Evolutionary conservation across 2,113 vertebrate genomes (phyloP), one percentile per base, ranked within the genome.

Genomic region (Microtus richardsoni): DNA sequence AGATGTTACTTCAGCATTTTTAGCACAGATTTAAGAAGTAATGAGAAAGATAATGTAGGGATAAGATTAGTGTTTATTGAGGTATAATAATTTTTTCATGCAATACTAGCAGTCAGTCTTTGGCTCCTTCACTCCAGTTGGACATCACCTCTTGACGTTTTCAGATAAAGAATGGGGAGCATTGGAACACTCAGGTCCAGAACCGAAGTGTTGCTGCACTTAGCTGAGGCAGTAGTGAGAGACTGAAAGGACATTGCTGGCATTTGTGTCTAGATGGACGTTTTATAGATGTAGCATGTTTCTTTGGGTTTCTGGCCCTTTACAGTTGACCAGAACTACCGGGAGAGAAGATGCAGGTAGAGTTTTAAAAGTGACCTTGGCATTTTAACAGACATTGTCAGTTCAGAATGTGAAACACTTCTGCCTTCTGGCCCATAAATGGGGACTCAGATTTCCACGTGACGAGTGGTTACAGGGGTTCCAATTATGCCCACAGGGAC

Each of bases 321-420:
- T 80, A 64, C 58, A n/a, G 78, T 1, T 91, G 49, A 84, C 58
- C 44, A 62, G 70, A 96, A 68, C 85, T 52, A 91, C 58, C 24
- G 71, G 80, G 19, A 30, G 7, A 88, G 33, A 28, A 89, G 62
- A 16, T 68, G 73, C 26, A 24, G 33, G 21, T 84, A 70, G 52
- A 91, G 86, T 89, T 58, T 92, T 68, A 47, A 66, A 58, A 58
- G 54, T 58, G 54, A 58, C 54, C 17, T 19, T 58, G 54, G 16
- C 54, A 77, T 49, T 79, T 68, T 82, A 84, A 95, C 26, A 93
- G 71, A 93, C 89, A 82, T 36, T 66, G 96, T 77, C 49, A 44
- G 54, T 52, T 86, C 36, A 78, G 70, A 33, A 77, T 41, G 11
- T 66, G 58, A n/a, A 77, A 49, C 60, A 41, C 36, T n/a, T 85